Evolutionary conservation across 2,797 vertebrate species (phyloP).

Genomic region (Argya squamiceps): DNA sequence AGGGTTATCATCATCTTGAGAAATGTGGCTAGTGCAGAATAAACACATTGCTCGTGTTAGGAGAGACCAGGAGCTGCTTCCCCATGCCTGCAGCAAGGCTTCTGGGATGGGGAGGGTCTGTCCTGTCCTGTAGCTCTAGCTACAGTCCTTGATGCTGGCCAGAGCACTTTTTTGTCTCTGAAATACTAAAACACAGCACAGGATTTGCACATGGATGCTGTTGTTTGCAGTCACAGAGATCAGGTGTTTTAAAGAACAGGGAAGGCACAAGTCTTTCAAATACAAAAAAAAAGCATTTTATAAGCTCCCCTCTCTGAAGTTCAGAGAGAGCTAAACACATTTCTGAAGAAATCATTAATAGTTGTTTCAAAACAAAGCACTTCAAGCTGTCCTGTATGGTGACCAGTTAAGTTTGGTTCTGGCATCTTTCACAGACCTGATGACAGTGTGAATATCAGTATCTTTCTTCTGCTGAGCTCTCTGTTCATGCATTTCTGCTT

Average conservation of each 20-base stretch:
- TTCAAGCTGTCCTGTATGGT: neutral
- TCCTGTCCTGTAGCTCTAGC: neutral
- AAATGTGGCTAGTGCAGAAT: neutral
- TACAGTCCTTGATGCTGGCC: neutral
- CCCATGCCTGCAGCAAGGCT: neutral
- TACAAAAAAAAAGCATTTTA: neutral
- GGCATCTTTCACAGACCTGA: neutral
- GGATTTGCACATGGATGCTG: neutral
- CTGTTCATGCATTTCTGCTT: neutral
- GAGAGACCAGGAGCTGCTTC: neutral
- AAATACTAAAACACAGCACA: neutral
- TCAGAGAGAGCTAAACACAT: neutral
- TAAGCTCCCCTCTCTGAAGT: neutral
- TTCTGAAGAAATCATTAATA: neutral
- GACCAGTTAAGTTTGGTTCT: neutral
- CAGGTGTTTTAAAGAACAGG: neutral
- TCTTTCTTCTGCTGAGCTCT: neutral
- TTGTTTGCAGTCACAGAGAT: neutral
- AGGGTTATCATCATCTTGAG: neutral
- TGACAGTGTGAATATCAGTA: neutral
- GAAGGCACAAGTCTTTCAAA: neutral
- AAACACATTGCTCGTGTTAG: fast-evolving
- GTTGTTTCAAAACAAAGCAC: neutral
- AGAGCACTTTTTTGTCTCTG: neutral
- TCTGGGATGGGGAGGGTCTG: neutral